Base-by-base conservation (phyloP, 2,888 invertebrate genomes). In the Drosophila lacicola region DNA sequence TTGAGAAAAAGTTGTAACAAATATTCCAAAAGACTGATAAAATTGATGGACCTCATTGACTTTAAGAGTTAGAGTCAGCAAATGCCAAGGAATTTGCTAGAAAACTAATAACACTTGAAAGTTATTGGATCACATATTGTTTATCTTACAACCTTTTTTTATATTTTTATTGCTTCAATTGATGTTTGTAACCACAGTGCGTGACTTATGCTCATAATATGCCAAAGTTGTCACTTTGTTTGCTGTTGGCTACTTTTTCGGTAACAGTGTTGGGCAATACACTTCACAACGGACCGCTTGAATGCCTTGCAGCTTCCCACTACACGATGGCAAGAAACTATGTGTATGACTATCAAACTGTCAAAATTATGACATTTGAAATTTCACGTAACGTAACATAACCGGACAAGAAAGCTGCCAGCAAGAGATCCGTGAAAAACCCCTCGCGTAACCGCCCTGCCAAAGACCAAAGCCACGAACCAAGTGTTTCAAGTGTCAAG, bases 321-420 rank as follows among this genome's bases (percentile, higher is more conserved):
- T 46, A 62, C 34, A 51, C 37, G 46, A 11, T 41, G n/a, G 54
- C 57, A 47, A 46, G 63, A 54, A 36, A 60, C 53, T 45, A 19
- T 29, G 58, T 57, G 55, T 60, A 39, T 69, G 80, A 76, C 87
- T 82, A 86, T 86, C 86, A 88, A 84, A 77, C 86, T 86, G 86
- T 86, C 86, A 90, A 80, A 86, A 90, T 83, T 83, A 80, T 88
- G 89, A 86, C 90, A 89, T 90, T 90, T 86, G 89, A 86, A 89
- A 90, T 86, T 86, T 88, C 89, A 86, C 89, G 87, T 88, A 90
- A 76, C 73, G 75, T 69, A 74, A 81, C 73, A 68, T 65, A 78
- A 86, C 80, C 80, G 83, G 74, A 80, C 89, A 88, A 83, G 84
- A 87, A 80, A 87, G 87, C 89, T 69, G 61, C 71, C 73, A 53